Conservation (phyloP, 2,888 invertebrate species). For the Terebella lapidaria region DNA sequence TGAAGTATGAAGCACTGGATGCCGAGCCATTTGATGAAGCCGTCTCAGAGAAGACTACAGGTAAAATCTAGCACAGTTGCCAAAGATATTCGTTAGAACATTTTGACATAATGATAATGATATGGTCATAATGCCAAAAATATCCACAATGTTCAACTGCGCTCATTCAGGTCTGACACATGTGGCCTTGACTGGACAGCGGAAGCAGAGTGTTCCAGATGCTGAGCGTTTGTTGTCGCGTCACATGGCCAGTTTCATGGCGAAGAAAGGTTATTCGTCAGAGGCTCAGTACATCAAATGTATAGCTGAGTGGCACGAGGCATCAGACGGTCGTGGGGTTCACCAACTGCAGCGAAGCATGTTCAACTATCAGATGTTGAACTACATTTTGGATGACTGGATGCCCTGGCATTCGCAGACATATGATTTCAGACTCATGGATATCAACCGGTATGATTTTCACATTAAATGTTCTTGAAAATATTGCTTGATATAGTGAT, state of each 20-base stretch:
- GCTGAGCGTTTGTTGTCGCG: slow-evolving; percentile 4
- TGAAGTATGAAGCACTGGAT: neutral
- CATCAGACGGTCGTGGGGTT: slow-evolving; percentile 5
- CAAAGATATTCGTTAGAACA: no score
- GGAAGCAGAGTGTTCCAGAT: slow-evolving; percentile 9
- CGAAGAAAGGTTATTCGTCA: neutral
- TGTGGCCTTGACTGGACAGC: slow-evolving; percentile 2
- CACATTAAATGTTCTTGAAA: no score
- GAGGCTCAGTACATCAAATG: neutral
- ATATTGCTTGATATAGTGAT: neutral
- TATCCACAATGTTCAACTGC: no score
- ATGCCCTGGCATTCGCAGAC: neutral
- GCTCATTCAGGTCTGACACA: slow-evolving; percentile 6
- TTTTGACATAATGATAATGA: no score
- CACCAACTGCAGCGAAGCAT: slow-evolving; percentile 1
- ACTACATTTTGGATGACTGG: slow-evolving; percentile 3
- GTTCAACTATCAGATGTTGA: neutral
- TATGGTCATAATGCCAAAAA: no score
- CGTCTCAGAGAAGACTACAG: neutral
- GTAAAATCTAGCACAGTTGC: no score
- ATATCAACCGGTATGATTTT: neutral
- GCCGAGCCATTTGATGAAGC: neutral
- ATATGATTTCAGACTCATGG: neutral
- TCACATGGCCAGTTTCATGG: slow-evolving; percentile 3
- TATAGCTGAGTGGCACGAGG: slow-evolving; percentile 8